Evolutionary conservation across 1,140 invertebrate species (phyloP).

Genomic region (Orius insidiosus): DNA sequence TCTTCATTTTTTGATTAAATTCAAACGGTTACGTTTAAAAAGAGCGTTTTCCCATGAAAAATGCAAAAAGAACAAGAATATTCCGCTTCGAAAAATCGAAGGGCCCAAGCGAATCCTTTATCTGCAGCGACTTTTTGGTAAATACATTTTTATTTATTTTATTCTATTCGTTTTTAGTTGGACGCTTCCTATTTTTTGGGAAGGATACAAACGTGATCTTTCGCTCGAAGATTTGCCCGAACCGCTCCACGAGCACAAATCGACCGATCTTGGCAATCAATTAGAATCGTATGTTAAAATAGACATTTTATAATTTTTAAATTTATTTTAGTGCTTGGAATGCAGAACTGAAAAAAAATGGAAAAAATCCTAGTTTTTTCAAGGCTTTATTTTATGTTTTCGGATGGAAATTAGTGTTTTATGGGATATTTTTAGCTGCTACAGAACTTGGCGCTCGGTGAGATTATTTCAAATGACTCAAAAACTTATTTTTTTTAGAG

Average conservation of each 20-base stretch:
- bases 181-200: slow-evolving; percentile 14
- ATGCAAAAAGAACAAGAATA: too few relatives aligned
- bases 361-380: slow-evolving; percentile 31
- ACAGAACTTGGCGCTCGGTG: slow-evolving; percentile 24
- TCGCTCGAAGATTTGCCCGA: slow-evolving; percentile 39
- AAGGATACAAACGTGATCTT: slow-evolving; percentile 17
- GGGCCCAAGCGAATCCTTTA: slow-evolving; percentile 32
- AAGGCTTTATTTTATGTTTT: slow-evolving; percentile 34
- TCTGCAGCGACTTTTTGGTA: slow-evolving; percentile 36
- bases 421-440: slow-evolving; percentile 31
- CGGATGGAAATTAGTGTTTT: slow-evolving; percentile 29
- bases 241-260: slow-evolving; percentile 40
- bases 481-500: slow-evolving; percentile 24
- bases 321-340: slow-evolving; percentile 19
- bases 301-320: not conserved
- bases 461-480: too few relatives aligned
- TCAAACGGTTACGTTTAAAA: too few relatives aligned
- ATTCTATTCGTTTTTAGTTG: slow-evolving; percentile 7
- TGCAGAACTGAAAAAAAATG: slow-evolving; percentile 20
- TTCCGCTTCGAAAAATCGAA: slow-evolving; percentile 23
- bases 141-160: not conserved
- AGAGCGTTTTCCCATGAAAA: too few relatives aligned
- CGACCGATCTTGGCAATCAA: slow-evolving; percentile 33
- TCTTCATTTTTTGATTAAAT: too few relatives aligned
- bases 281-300: slow-evolving; percentile 24